These are phyloP conservation scores for Ferrisia virgata DNA, from an alignment of 2,888 invertebrate species.

Conservation along the genomic window DNA sequence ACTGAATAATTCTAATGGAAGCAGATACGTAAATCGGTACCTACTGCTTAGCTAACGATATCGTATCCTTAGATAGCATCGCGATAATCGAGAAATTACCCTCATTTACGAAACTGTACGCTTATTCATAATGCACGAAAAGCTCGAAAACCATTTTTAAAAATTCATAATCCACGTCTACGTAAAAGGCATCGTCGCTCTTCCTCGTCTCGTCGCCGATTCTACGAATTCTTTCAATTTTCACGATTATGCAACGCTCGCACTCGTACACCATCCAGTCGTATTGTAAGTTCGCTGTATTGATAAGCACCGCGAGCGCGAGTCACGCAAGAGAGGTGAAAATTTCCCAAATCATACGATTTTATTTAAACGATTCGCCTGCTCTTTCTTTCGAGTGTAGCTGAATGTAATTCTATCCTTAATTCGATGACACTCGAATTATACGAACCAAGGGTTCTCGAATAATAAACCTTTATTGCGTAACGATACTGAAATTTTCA, in stretches of 20 bases:
- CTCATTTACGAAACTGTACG: too few relatives aligned
- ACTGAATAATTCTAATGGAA: too few relatives aligned
- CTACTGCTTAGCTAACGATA: too few relatives aligned
- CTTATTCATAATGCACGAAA: too few relatives aligned
- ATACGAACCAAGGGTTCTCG: constrained; percentile 8
- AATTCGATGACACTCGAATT: constrained; percentile 11
- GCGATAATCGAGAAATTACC: too few relatives aligned
- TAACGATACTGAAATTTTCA: constrained; percentile 1
- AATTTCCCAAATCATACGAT: neutral
- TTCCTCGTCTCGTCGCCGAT: neutral
- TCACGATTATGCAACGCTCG: too few relatives aligned
- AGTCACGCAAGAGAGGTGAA: neutral
- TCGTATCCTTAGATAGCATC: too few relatives aligned
- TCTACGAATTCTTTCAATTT: neutral
- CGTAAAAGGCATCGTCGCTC: neutral
- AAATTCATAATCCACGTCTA: neutral
- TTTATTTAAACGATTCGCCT: neutral
- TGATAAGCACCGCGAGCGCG: neutral
- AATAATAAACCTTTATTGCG: constrained; percentile 11
- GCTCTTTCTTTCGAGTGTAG: neutral
- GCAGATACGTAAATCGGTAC: too few relatives aligned
- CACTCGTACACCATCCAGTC: too few relatives aligned
- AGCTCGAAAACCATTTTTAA: too few relatives aligned
- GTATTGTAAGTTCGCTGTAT: neutral
- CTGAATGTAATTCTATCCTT: neutral